Base-by-base conservation (phyloP, 1,140 invertebrate genomes). In the Drosophila kurseongensis region DNA sequence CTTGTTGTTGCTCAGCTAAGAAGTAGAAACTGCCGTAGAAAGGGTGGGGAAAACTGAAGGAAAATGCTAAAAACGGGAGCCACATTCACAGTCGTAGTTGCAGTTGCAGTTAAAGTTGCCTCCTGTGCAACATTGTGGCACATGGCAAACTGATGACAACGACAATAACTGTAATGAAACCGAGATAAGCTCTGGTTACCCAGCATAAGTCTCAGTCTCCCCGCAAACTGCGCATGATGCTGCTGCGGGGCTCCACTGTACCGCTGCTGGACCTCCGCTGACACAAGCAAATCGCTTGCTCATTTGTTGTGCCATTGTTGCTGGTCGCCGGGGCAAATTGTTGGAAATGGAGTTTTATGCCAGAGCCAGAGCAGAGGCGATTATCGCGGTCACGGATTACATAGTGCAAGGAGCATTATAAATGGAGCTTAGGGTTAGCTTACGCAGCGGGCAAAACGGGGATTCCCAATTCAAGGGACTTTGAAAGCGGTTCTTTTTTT, bases 151-250 rank as follows among this genome's bases (percentile, higher is more conserved):
- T 84, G 80, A 84, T 85, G 80, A 84, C 80, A 84, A 84, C 80
- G 80, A 84, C 80, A 80, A 84, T 84, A 84, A 84, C 73, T 80
- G 81, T 84, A 84, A 84, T 84, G 81, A 84, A 84, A 84, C 80
- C 75, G 62, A 80, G 80, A 84, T 85, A 84, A 84, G 80, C 80
- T 73, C 68, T 71, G 68, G 76, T 45, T 67, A 73, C 13, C 47
- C 66, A 44, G 23, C 4, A 23, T 23, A 23, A 23, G 23, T 23
- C 23, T 23, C 23, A 23, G 23, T 4, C 23, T 4, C 4, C 23
- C 23, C 23, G 23, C 23, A 23, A 23, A 23, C 29, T 32, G 29
- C 7, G 29, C 6, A 65, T 62, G 65, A 45, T 44, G 61, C 38
- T 68, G 65, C 48, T 63, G 65, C 23, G 57, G 40, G 32, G 56